Conservation (phyloP, 2,113 vertebrate genomes). For the Gambusia holbrooki region DNA sequence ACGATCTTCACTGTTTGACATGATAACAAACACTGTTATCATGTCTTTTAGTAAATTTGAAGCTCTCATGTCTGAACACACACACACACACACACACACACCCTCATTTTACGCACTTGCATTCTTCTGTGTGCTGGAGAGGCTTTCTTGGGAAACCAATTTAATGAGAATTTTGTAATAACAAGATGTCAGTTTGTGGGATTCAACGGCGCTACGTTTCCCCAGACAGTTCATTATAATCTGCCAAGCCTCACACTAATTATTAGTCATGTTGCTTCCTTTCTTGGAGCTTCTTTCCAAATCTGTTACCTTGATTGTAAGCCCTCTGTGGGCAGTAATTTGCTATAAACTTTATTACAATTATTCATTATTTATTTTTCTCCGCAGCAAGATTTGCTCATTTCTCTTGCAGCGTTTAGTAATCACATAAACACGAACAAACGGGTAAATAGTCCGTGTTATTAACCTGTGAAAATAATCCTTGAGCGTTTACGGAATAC, state of each 20-base stretch:
- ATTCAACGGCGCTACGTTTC: not conserved
- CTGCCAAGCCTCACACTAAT: conserved; percentile 1
- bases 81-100: not conserved
- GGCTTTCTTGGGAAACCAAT: not conserved
- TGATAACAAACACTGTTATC: not conserved
- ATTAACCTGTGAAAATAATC: not conserved
- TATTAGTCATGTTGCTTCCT: conserved; percentile 17
- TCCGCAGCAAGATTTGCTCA: not conserved
- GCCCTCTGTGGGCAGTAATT: not conserved
- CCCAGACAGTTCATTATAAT: conserved; percentile 12
- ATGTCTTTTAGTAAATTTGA: not conserved
- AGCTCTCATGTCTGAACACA: not conserved
- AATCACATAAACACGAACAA: not conserved
- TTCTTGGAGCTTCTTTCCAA: conserved; percentile 15
- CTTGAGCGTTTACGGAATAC: not conserved
- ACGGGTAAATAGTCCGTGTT: not conserved
- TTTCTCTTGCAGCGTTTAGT: not conserved
- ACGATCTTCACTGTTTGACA: not conserved
- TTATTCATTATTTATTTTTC: not conserved
- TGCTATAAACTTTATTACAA: not conserved
- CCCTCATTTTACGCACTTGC: not conserved
- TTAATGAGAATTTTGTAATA: conserved; percentile 1
- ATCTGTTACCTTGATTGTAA: conserved; percentile 4
- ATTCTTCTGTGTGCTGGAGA: not conserved
- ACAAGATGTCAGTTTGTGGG: conserved; percentile 13